A percentile compares a stretch with the other conserved stretches of the same genome.
Evolutionary conservation across 2,888 invertebrate genomes (phyloP).

Genomic region (Agriopis aurantiaria): DNA sequence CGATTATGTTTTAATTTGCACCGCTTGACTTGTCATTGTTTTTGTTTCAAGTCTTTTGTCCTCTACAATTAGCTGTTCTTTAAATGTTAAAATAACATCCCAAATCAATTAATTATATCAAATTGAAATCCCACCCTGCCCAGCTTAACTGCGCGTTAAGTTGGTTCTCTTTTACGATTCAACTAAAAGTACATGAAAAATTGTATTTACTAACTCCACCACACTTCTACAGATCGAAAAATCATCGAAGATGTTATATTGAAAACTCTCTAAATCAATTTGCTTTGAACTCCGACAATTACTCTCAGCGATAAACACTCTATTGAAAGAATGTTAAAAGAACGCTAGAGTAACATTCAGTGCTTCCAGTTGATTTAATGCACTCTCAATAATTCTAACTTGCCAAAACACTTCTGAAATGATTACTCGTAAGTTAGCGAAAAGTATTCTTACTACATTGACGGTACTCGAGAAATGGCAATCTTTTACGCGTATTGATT

Average conservation of each 20-base stretch:
- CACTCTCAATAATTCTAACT: conserved; percentile 40
- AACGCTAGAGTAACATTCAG: conserved; percentile 34
- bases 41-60: background rate
- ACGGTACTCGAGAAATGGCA: conserved; percentile 6
- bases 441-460: conserved; percentile 3
- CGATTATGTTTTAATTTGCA: background rate
- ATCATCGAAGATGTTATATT: conserved; percentile 23
- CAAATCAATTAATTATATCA: background rate
- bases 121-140: background rate
- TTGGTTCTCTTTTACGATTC: background rate
- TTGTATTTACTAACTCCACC: background rate
- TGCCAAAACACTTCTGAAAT: conserved; percentile 38
- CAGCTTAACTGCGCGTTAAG: background rate
- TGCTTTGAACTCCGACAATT: conserved; percentile 29
- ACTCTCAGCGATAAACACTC: conserved; percentile 32
- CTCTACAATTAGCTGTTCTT: background rate
- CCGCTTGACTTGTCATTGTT: background rate
- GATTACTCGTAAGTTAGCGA: conserved; percentile 6
- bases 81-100: background rate
- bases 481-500: conserved; percentile 2
- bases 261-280: conserved; percentile 31
- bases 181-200: background rate
- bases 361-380: conserved; percentile 41
- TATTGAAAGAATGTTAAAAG: conserved; percentile 29
- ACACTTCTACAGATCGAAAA: background rate